Conservation (phyloP, 2,888 invertebrate species). For the Netelia fuscicornis region DNA sequence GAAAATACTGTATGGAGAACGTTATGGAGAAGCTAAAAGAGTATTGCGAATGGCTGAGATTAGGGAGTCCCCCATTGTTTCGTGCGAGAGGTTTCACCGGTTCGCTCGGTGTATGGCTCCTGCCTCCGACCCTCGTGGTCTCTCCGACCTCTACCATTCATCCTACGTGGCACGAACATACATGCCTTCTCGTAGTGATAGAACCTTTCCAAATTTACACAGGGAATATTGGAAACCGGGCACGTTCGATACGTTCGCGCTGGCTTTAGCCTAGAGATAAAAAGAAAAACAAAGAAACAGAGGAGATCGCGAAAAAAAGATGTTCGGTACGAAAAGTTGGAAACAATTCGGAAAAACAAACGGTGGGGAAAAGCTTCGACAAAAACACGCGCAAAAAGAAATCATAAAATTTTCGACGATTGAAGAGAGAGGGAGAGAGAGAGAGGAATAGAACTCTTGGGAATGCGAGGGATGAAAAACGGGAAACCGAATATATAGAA, state of each 20-base stretch:
- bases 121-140: neutral
- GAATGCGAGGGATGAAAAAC: conserved; percentile 14
- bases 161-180: neutral
- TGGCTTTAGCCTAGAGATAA: neutral
- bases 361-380: neutral
- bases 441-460: conserved; percentile 10
- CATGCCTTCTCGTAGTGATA: neutral
- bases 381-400: neutral
- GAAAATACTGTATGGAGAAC: conserved; percentile 34
- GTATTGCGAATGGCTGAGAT: conserved; percentile 68
- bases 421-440: neutral
- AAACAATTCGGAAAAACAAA: neutral
- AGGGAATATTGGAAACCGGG: conserved; percentile 20
- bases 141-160: neutral
- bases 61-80: conserved; percentile 63
- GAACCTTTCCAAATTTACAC: conserved; percentile 23
- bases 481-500: neutral
- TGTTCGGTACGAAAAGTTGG: neutral
- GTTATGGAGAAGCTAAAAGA: conserved; percentile 43
- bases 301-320: neutral
- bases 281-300: neutral
- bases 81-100: conserved; percentile 14
- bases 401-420: neutral
- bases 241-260: conserved; percentile 48
- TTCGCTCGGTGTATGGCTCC: neutral